Conservation (phyloP, 2,113 vertebrate genomes). For the Chloroceryle aenea region DNA sequence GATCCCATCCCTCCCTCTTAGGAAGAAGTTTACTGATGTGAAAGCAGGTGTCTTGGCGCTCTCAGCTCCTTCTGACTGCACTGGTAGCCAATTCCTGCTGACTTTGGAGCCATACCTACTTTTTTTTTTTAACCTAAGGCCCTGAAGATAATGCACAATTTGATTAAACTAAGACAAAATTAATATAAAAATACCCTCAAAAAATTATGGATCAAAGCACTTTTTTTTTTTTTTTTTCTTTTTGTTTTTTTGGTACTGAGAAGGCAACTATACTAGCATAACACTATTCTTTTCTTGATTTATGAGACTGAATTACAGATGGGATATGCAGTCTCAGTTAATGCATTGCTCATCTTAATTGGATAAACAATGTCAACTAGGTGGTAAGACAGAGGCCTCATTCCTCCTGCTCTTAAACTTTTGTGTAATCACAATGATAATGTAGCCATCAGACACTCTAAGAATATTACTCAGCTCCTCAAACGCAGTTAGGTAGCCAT, state of each 20-base stretch:
- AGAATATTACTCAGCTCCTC: background rate
- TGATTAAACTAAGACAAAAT: background rate
- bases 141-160: background rate
- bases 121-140: background rate
- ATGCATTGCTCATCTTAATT: background rate
- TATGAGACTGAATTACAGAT: background rate
- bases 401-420: background rate
- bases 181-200: background rate
- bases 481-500: background rate
- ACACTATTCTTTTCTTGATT: background rate
- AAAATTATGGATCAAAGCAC: background rate
- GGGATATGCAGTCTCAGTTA: background rate
- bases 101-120: background rate
- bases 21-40: background rate
- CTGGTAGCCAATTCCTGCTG: background rate
- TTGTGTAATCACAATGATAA: background rate
- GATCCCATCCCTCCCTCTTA: background rate
- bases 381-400: background rate
- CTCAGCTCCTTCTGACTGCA: background rate
- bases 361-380: background rate
- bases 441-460: background rate
- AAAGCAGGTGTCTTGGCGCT: conserved; percentile 4
- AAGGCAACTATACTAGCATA: background rate
- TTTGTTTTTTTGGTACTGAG: background rate
- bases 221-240: too few species aligned